Evolutionary conservation across 2,888 invertebrate species (phyloP).

Genomic region (Scaptomyza caliginosa): DNA sequence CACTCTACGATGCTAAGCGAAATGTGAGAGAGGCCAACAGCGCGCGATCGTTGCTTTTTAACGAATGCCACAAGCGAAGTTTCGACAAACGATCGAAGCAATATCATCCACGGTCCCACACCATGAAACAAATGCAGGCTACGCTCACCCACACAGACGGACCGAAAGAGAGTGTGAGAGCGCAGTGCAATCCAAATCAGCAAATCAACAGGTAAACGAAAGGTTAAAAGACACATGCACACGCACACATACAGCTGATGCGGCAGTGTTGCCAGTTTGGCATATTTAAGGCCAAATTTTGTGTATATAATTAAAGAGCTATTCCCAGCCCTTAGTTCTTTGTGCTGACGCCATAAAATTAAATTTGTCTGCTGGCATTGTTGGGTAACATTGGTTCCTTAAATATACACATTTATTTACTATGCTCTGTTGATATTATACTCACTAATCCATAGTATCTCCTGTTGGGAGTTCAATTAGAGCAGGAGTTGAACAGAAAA

Average conservation of each 20-base stretch:
- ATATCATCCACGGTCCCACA: slow-evolving; percentile 47
- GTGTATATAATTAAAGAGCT: too few species aligned
- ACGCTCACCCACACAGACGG: slow-evolving; percentile 19
- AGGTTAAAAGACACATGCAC: slow-evolving; percentile 55
- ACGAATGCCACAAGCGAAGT: slow-evolving; percentile 62
- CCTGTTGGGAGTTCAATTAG: too few species aligned
- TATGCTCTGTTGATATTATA: too few species aligned
- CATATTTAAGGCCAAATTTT: too few species aligned
- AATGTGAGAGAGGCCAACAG: slow-evolving; percentile 51
- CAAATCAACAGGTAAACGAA: slow-evolving; percentile 72
- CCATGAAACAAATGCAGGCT: slow-evolving; percentile 24
- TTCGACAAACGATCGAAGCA: slow-evolving; percentile 48
- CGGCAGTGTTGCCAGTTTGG: neutral
- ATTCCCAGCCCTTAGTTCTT: too few species aligned
- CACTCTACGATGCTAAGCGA: slow-evolving; percentile 14
- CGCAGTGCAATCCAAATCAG: slow-evolving; percentile 50
- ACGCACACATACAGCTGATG: neutral
- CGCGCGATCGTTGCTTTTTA: slow-evolving; percentile 76
- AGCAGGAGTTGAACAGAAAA: too few species aligned
- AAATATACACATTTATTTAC: too few species aligned
- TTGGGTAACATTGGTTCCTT: too few species aligned
- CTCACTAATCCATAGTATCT: too few species aligned
- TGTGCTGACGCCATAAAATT: too few species aligned
- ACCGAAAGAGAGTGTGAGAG: slow-evolving; percentile 10
- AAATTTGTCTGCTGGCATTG: too few species aligned